These are phyloP conservation scores for Trididemnum nubilum DNA, from an alignment of 23 tunicate species.

Conservation along the genomic window DNA sequence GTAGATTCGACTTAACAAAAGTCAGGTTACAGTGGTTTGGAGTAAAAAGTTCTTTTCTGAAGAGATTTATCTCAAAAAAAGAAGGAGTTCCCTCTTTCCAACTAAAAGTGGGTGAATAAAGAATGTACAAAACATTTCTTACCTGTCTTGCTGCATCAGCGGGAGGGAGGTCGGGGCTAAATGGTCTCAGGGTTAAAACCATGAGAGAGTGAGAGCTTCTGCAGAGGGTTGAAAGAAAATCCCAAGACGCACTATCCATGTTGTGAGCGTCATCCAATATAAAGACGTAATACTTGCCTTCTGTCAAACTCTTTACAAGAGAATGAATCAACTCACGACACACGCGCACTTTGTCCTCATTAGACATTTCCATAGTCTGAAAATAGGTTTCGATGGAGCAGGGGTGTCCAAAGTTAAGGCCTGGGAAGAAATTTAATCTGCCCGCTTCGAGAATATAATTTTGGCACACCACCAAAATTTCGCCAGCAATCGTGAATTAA, in stretches of 20 bases:
- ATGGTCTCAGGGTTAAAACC: slow-evolving; percentile 72
- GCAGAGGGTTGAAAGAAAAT: slow-evolving; percentile 53
- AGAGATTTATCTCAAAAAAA: no score
- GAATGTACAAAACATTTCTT: background rate
- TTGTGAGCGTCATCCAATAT: slow-evolving; percentile 89
- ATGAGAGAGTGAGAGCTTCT: slow-evolving; percentile 52
- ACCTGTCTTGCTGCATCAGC: slow-evolving; percentile 70
- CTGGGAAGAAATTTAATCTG: no score
- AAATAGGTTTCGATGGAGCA: no score
- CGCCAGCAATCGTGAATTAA: no score
- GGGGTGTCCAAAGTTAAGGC: no score
- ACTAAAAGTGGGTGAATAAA: background rate
- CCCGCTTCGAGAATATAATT: no score
- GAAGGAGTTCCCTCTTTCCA: no score
- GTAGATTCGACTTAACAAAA: no score
- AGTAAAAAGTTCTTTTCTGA: no score
- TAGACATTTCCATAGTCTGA: background rate
- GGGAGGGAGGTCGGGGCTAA: slow-evolving; percentile 70
- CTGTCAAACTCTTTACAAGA: background rate
- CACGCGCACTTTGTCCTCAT: background rate
- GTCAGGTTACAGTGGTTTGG: no score
- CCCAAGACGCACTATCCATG: slow-evolving; percentile 79
- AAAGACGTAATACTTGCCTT: slow-evolving; percentile 43
- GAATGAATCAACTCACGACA: background rate
- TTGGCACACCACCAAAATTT: no score